A percentile compares a stretch with the other conserved stretches of the same genome.
Conservation (phyloP, 2,888 invertebrate species). For the Trissonchulus latispiculum region DNA sequence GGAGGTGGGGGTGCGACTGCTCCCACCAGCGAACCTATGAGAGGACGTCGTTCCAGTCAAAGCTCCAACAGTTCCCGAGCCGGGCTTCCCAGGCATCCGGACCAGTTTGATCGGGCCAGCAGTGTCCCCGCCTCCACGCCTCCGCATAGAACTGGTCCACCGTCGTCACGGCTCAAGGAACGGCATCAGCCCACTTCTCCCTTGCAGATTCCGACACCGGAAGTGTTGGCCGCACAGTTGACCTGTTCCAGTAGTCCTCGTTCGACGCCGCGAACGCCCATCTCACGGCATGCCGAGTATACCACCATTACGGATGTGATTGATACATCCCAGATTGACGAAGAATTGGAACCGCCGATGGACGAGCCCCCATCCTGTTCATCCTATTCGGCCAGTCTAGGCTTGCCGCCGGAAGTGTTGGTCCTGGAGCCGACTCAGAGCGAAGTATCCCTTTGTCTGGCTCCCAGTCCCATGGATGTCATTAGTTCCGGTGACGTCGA, state of each 20-base stretch:
- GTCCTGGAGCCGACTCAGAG: not conserved
- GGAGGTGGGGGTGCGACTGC: not conserved
- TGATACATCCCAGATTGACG: constrained; percentile 2
- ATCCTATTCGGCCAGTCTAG: not conserved
- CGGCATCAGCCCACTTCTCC: no score
- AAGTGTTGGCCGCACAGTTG: no score
- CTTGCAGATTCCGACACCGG: no score
- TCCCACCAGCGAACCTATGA: not conserved
- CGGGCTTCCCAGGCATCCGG: no score
- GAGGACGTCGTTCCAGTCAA: not conserved
- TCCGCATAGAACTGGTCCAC: no score
- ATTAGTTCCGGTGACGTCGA: no score
- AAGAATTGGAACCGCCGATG: not conserved
- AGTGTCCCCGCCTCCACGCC: no score
- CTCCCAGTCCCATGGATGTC: not conserved
- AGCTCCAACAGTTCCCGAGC: not conserved
- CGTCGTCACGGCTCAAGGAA: no score
- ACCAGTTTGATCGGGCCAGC: not conserved
- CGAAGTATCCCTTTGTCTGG: not conserved
- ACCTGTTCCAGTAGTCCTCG: not conserved
- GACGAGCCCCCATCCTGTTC: not conserved
- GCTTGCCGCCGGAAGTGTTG: not conserved
- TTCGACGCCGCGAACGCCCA: not conserved
- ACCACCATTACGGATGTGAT: constrained; percentile 12
- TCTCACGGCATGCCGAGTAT: constrained; percentile 2